Conservation (phyloP, 2,113 vertebrate species). For the Caretta caretta region DNA sequence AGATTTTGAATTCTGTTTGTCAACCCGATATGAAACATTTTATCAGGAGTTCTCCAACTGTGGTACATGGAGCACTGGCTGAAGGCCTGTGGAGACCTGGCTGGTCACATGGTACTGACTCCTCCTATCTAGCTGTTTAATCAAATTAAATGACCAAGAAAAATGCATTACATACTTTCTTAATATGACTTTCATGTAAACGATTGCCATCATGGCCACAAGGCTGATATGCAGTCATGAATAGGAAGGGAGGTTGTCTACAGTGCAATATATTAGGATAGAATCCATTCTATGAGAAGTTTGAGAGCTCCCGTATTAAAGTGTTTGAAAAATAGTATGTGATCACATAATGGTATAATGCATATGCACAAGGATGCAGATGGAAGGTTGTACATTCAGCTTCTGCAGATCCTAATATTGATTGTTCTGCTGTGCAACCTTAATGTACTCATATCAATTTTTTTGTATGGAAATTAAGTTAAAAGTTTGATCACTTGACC, state of each 20-base stretch:
- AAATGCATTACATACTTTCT: too few relatives aligned
- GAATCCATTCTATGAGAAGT: neutral
- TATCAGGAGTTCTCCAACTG: neutral
- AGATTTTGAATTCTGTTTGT: neutral
- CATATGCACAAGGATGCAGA: neutral
- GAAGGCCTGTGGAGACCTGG: neutral
- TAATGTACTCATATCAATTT: neutral
- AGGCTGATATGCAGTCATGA: neutral
- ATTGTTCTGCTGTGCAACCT: neutral
- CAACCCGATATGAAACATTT: neutral
- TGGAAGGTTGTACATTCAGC: neutral
- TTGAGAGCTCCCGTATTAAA: neutral
- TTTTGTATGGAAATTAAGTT: neutral
- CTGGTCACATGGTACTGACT: too few relatives aligned
- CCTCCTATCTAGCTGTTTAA: neutral
- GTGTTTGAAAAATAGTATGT: neutral
- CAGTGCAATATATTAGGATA: neutral
- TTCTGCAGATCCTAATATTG: neutral
- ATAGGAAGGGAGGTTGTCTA: neutral
- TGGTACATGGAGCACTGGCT: neutral
- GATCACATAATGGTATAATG: neutral
- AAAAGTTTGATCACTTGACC: neutral
- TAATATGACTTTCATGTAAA: too few relatives aligned
- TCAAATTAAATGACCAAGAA: neutral
- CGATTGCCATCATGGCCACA: neutral